Conservation (phyloP, 2,797 vertebrate species). For the Leptodactylus fallax region DNA sequence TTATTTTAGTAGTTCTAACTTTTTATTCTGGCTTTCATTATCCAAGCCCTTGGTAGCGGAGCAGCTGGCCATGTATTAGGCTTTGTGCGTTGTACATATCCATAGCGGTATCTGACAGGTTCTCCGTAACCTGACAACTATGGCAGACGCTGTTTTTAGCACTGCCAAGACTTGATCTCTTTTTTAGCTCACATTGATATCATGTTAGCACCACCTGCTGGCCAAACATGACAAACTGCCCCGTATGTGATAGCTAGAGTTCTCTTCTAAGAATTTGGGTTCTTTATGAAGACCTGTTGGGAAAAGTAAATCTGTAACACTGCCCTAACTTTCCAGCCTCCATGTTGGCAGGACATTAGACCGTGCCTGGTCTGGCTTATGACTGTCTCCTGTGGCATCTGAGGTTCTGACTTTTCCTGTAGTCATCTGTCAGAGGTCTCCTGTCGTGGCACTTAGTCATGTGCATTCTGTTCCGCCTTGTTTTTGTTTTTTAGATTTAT, state of each 20-base stretch:
- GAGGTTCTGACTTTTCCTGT: background rate
- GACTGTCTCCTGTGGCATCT: background rate
- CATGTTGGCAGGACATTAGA: too few species aligned
- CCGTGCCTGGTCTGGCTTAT: too few species aligned
- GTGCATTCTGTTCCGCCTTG: background rate
- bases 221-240: background rate
- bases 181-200: too few species aligned
- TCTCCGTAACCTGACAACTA: too few species aligned
- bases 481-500: slow-evolving; percentile 9
- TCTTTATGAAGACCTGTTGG: background rate
- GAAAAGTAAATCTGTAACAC: background rate
- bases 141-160: too few species aligned
- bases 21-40: background rate
- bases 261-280: background rate
- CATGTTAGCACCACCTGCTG: background rate
- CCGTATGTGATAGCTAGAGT: background rate
- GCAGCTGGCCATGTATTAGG: background rate
- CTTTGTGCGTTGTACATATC: too few species aligned
- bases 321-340: background rate
- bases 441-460: background rate
- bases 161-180: too few species aligned
- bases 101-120: too few species aligned
- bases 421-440: background rate
- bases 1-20: background rate
- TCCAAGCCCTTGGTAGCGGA: background rate